Evolutionary conservation across 1,140 invertebrate species (phyloP), one percentile per base, ranked within the genome.

Genomic region (Ephestia elutella): DNA sequence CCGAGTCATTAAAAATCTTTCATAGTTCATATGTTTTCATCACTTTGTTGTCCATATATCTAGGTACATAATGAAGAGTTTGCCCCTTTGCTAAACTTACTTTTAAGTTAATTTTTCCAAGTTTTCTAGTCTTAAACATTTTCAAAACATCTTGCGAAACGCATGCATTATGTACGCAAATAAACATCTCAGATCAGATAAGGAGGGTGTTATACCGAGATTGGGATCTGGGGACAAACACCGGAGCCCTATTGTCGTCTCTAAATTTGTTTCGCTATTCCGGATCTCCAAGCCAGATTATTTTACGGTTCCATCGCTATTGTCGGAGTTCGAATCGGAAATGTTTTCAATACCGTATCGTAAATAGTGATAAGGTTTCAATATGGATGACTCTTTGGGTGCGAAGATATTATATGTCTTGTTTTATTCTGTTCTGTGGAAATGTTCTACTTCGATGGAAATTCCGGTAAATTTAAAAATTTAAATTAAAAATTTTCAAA

Each of bases 251-350:
- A 83, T 86, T 86, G 82, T 86, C 70, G 72, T 60, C 62, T 80
- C 76, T 85, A 83, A 86, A 86, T 86, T 83, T 82, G 80, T 83
- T 83, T 77, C 71, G 73, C 73, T 63, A 78, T 82, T 82, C 80
- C 77, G 75, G 81, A 86, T 86, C 74, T 82, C 69, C 73, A 78
- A 71, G 71, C 59, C 32, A 80, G 82, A 86, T 86, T 80, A 80
- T 75, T 80, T 72, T 68, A 72, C 77, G 74, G 79, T 80, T 81
- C n/a, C n/a, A 75, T 78, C 69, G 73, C 67, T 62, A 77, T 82
- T 82, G 79, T 82, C 68, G 62, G 61, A 62, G 61, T 60, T 63
- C 59, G 53, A 64, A 70, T 59, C 65, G 62, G 62, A 54, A 49
- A 56, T 49, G 21, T 30, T 20, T 53, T 53, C 50, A 44, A 44